A percentile compares a stretch with the other conserved stretches of the same genome.
These are phyloP conservation scores for Achlya flavicornis DNA, from an alignment of 2,888 invertebrate species.

Conservation along the genomic window DNA sequence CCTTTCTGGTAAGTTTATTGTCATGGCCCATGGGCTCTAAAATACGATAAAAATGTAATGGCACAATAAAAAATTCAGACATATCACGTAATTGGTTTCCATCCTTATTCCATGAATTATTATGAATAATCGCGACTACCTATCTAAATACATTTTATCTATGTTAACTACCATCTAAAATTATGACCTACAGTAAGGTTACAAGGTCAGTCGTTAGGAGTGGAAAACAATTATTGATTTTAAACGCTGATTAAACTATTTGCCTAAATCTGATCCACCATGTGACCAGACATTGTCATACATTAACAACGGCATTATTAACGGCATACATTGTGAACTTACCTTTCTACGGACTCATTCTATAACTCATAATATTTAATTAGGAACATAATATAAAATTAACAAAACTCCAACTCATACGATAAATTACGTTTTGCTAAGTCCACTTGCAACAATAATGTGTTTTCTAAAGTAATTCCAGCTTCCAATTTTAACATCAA, in stretches of 20 bases:
- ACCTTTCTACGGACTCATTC: neutral
- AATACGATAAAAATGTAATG: conserved; percentile 19
- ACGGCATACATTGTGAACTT: neutral
- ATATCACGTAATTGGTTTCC: neutral
- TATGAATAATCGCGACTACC: neutral
- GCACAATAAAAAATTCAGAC: conserved; percentile 16
- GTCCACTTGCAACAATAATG: conserved; percentile 43
- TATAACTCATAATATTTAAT: conserved; percentile 27
- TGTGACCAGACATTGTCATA: neutral
- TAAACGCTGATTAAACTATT: neutral
- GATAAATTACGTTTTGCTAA: conserved; percentile 53
- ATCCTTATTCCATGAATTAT: neutral
- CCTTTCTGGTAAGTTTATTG: conserved; percentile 15
- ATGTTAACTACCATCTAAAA: too few species aligned
- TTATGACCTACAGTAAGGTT: too few species aligned
- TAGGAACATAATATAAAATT: conserved; percentile 75
- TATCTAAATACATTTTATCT: neutral
- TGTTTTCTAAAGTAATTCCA: neutral
- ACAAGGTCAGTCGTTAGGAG: neutral
- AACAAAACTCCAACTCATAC: conserved; percentile 67
- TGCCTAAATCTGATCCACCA: neutral
- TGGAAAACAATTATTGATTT: neutral
- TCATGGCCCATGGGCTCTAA: neutral
- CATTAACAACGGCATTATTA: too few species aligned
- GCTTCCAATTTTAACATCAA: too few species aligned